Conservation (phyloP, 2,888 invertebrate species). For the Galerucella pusilla region DNA sequence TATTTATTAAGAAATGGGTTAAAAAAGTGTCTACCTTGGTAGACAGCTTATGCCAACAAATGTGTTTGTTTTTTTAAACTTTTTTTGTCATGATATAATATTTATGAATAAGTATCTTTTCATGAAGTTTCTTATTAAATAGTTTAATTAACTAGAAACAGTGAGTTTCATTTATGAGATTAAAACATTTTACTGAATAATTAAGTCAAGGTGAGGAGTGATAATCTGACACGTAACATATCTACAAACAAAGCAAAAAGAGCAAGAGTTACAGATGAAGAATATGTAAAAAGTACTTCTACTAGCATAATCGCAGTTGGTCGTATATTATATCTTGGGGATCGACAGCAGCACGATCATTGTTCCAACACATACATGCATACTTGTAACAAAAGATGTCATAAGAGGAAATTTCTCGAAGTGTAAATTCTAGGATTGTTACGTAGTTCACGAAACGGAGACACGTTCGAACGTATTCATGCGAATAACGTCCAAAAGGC, state of each 20-base stretch:
- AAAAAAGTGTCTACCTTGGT: background rate
- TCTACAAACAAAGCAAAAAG: background rate
- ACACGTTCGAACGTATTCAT: constrained; percentile 44
- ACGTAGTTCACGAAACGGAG: constrained; percentile 50
- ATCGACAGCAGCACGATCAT: constrained; percentile 14
- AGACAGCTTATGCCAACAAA: too few relatives aligned
- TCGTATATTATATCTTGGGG: constrained; percentile 6
- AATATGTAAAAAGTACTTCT: constrained; percentile 11
- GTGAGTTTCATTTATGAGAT: too few relatives aligned
- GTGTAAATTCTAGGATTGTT: constrained; percentile 51
- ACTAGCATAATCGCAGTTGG: constrained; percentile 16
- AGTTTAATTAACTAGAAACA: too few relatives aligned
- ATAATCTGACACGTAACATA: background rate
- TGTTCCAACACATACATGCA: constrained; percentile 42
- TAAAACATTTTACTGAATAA: too few relatives aligned
- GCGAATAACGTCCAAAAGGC: constrained; percentile 19
- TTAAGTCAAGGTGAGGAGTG: background rate
- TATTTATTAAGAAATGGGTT: constrained; percentile 19
- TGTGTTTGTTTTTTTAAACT: too few relatives aligned
- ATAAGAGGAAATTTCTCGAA: constrained; percentile 51
- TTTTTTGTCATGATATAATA: too few relatives aligned
- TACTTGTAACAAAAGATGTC: constrained; percentile 49
- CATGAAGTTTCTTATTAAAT: too few relatives aligned
- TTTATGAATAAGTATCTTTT: too few relatives aligned
- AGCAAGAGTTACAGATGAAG: constrained; percentile 21